Base-by-base conservation (phyloP, 2,113 vertebrate species). In the Ascaphus truei region DNA sequence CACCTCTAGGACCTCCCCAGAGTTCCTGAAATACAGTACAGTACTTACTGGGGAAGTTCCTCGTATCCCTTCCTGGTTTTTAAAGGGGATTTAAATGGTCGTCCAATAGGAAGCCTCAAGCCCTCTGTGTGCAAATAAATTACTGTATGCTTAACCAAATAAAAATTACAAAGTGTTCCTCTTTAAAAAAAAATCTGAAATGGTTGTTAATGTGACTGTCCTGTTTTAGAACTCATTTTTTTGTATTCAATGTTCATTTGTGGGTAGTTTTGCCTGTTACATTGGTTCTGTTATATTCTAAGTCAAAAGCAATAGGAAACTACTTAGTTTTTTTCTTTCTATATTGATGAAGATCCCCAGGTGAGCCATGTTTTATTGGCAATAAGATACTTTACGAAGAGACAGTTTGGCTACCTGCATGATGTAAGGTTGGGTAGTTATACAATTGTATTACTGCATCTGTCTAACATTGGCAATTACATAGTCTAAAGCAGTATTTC, bases 371-470 rank as follows among this genome's bases (percentile, higher is more conserved):
- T 36, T 50, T 68, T 50, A 59, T 26, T 43, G 48, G n/a, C 30
- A 4, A n/a, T 37, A 29, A 20, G 41, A 34, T 29, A 34, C 30
- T 68, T 27, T 36, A 59, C 55, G 18, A 29, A 39, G 22, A 58
- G 39, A 25, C n/a, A 29, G 22, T 39, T 27, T 59, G 55, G 41
- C 43, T 59, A 39, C 51, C 66, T 39, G 33, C 36, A 39, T 51
- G 66, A 60, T 51, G 12, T 34, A 50, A 50, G 50, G 31, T 48
- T 59, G 55, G 41, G 45, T 51, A 60, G 30, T 52, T 61, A 51
- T 51, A 23, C 57, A 60, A 23, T 71, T 60, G 50, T 43, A 52
- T 71, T 51, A 48, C 31, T n/a, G 47, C 41, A 52, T 51, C 67
- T 60, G 39, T 36, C 56, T 41, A 52, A 52, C 12, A 22, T 33